Conservation (phyloP, 2,797 vertebrate genomes). For the Cossypha niveicapilla region DNA sequence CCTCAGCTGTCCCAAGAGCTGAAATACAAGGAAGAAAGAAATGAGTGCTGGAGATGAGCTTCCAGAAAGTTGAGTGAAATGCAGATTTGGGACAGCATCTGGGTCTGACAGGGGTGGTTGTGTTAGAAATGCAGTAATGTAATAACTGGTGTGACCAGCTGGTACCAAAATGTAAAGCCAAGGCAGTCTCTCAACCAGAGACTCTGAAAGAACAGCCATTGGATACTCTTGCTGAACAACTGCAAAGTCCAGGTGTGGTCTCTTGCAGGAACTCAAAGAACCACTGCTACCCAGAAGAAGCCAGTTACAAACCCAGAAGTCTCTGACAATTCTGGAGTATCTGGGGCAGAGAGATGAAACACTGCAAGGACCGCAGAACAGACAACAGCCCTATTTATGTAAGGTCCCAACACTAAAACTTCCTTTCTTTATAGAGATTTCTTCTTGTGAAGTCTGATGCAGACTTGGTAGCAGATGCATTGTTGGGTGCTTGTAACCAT, state of each 20-base stretch:
- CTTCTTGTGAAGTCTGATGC: not conserved
- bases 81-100: not conserved
- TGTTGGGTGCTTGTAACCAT: not conserved
- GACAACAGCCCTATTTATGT: not conserved
- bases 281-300: not conserved
- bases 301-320: not conserved
- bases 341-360: not conserved
- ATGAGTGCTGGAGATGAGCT: not conserved
- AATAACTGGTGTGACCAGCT: not conserved
- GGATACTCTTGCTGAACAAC: not conserved
- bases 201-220: not conserved
- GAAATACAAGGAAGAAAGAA: not conserved
- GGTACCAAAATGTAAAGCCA: not conserved
- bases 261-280: not conserved
- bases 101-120: not conserved
- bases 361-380: not conserved
- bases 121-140: not conserved
- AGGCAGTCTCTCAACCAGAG: not conserved
- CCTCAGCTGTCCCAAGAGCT: not conserved
- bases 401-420: not conserved
- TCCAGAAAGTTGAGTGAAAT: not conserved
- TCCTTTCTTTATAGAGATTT: not conserved
- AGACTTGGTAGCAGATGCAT: not conserved
- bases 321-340: not conserved
- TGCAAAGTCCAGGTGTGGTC: not conserved